phyloP scores from a whole-genome alignment of 2,888 invertebrate species.

The Torymus aiolomorphi region DNA sequence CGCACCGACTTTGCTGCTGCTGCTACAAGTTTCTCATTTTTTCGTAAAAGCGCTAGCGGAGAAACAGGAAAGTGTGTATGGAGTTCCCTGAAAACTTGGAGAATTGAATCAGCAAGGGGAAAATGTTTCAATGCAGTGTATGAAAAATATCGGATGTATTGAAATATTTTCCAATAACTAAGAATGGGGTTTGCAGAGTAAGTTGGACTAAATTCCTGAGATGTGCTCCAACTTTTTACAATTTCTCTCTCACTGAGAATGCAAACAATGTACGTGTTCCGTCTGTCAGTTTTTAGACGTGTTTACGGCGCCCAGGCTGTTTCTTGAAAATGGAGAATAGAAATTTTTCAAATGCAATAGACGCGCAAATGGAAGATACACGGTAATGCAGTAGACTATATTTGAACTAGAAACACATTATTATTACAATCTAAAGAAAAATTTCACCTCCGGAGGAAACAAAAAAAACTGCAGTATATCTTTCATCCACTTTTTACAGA shows the following conservation, averaged over 20 bases:
- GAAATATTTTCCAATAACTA: not conserved
- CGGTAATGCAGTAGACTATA: too few species aligned
- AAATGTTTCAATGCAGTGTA: conserved; percentile 3
- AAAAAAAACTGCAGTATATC: too few species aligned
- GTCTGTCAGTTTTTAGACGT: not conserved
- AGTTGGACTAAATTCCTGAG: conserved; percentile 7
- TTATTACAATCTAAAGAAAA: too few species aligned
- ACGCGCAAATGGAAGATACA: too few species aligned
- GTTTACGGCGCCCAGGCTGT: too few species aligned
- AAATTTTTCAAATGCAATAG: too few species aligned
- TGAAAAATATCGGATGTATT: conserved; percentile 4
- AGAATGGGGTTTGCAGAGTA: not conserved
- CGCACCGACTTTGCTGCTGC: not conserved
- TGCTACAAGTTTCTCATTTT: not conserved
- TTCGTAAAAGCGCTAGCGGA: not conserved
- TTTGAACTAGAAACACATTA: too few species aligned
- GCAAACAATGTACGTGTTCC: too few species aligned
- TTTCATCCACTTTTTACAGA: too few species aligned
- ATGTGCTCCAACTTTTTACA: not conserved
- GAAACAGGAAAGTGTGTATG: too few species aligned
- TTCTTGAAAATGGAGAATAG: too few species aligned
- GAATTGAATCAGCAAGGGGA: conserved; percentile 3
- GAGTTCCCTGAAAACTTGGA: not conserved
- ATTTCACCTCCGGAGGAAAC: too few species aligned
- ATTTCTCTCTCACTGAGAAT: not conserved